A percentile compares a stretch with the other conserved stretches of the same genome.
These are phyloP conservation scores for Malurus elegans DNA, from an alignment of 2,113 vertebrate genomes.

Conservation along the genomic window DNA sequence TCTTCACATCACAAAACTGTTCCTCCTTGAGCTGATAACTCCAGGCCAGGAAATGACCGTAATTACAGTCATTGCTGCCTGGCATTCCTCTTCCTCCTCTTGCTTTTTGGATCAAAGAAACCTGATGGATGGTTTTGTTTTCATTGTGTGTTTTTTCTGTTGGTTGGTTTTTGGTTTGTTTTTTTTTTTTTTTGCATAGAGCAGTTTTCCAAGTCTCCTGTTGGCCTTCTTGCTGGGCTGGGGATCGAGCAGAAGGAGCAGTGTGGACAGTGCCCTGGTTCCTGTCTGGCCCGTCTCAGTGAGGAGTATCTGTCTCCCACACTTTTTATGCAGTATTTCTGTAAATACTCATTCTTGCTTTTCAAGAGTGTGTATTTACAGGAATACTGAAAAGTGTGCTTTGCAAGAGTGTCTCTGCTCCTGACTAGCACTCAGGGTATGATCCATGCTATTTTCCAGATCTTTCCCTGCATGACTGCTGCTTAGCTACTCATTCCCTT, in stretches of 20 bases:
- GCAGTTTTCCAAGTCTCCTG: not conserved
- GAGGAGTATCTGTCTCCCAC: not conserved
- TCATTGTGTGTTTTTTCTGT: fast-evolving
- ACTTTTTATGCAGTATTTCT: not conserved
- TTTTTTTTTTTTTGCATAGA: not conserved
- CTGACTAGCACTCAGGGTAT: not conserved
- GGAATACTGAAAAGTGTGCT: not conserved
- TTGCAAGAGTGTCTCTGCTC: not conserved
- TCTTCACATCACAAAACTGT: fast-evolving
- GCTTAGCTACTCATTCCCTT: not conserved
- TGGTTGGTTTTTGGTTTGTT: not conserved
- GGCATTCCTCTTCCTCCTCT: not conserved
- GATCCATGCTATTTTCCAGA: not conserved
- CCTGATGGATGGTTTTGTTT: not conserved
- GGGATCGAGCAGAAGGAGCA: not conserved
- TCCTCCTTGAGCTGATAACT: not conserved
- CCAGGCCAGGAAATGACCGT: not conserved
- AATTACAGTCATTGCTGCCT: not conserved
- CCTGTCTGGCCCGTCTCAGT: not conserved
- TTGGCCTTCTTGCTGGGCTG: not conserved
- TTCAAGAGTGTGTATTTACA: too few species aligned
- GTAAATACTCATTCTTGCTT: not conserved
- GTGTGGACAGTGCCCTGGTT: not conserved
- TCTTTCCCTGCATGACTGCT: not conserved
- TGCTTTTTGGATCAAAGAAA: not conserved